Evolutionary conservation across 1,140 invertebrate species (phyloP), one percentile per base, ranked within the genome.

Genomic region (Papilio machaon): DNA sequence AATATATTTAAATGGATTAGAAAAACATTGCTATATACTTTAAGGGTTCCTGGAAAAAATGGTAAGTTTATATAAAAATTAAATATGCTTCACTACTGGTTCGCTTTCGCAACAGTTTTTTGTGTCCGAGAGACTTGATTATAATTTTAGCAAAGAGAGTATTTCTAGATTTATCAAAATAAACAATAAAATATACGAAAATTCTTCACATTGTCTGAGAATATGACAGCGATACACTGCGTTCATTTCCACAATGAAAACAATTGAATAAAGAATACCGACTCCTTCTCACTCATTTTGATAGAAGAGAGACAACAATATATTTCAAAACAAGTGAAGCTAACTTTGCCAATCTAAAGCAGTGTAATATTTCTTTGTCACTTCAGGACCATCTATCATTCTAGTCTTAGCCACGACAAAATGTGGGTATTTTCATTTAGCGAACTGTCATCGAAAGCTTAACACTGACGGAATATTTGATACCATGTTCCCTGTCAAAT

Each of bases 361-460:
- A 77, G 35, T 77, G 54, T 58, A 49, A 77, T 77, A 54, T 54
- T 77, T 77, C 75, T 77, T 77, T 77, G 75, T 77, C n/a, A 77
- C 4, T 30, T 10, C 15, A n/a, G 35, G 23, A 77, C 52, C 23
- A 77, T 77, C 75, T 77, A 77, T 77, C 75, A 77, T 58, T 73
- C 38, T n/a, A 54, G 75, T 38, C 49, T 77, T 58, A 77, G 58
- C 47, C 47, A 58, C 75, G 75, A 54, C 75, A 77, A 77, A 77
- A 77, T 77, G 75, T n/a, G 75, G 75, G 49, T 35, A 17, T 58
- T 77, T 77, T 77, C 52, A 35, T 49, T 77, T 54, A 77, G 75
- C 52, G 47, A 23, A 10, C 23, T 35, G 52, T 77, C 75, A 54
- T 54, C 75, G 52, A 30, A 6, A 49, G 54, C 17, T 58, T 58